A percentile compares a stretch with the other conserved stretches of the same genome.
phyloP scores from a whole-genome alignment of 1,140 invertebrate species.

The Drosophila pseudoobscura region DNA sequence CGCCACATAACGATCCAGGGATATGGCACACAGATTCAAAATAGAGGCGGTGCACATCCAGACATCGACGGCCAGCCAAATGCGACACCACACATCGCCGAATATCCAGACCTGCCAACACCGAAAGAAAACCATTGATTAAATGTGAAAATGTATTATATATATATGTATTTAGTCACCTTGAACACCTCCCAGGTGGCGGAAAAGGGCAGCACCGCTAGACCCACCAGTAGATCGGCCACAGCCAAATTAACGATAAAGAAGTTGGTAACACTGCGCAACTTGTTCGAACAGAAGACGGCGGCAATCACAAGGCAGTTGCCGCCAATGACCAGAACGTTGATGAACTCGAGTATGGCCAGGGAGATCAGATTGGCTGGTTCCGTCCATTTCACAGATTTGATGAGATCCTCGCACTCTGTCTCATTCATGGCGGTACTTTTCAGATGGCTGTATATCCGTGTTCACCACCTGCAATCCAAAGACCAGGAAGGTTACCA shows the following conservation, averaged over 20 bases:
- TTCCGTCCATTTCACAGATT: slow-evolving; percentile 91
- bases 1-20: slow-evolving; percentile 96
- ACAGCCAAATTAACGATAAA: slow-evolving; percentile 97
- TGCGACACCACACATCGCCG: slow-evolving; percentile 94
- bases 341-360: slow-evolving; percentile 90
- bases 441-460: slow-evolving; percentile 70
- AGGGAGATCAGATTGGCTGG: slow-evolving; percentile 89
- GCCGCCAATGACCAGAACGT: slow-evolving; percentile 93
- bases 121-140: neutral
- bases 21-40: slow-evolving; percentile 95
- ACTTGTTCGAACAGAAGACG: slow-evolving; percentile 93
- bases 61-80: slow-evolving; percentile 97
- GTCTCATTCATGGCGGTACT: slow-evolving; percentile 87
- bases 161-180: slow-evolving; percentile 84
- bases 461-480: slow-evolving; percentile 76
- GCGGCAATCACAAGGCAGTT: slow-evolving; percentile 96
- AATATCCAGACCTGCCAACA: slow-evolving; percentile 94
- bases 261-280: slow-evolving; percentile 96
- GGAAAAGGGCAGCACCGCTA: slow-evolving; percentile 95
- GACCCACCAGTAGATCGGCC: slow-evolving; percentile 95
- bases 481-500: slow-evolving; percentile 3
- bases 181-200: slow-evolving; percentile 95
- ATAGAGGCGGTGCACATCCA: slow-evolving; percentile 98
- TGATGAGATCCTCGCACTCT: slow-evolving; percentile 89
- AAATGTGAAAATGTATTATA: neutral